Base-by-base conservation (phyloP, 2,797 vertebrate genomes). In the Acanthopagrus latus region DNA sequence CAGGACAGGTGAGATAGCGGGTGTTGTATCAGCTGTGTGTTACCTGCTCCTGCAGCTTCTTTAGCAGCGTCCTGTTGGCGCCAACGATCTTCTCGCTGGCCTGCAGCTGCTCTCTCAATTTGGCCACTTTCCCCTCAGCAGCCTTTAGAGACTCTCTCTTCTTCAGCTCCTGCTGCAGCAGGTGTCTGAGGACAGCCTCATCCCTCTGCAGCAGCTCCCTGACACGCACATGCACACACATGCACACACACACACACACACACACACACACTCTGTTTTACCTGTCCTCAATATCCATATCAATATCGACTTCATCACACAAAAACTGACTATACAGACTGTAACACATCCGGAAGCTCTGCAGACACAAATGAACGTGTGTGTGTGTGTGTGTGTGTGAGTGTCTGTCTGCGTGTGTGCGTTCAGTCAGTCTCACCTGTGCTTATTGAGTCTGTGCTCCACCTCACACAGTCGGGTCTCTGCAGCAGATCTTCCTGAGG, bases 1-100 rank as follows among this genome's bases (percentile, higher is more conserved):
- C 14, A 5, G 9, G 41, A 43, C 14, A 10, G 9, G 9, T 2
- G 9, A 43, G 29, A 33, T 6, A 33, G 29, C 29, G 5, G 29
- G 29, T 29, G 29, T 29, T 4, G 29, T 25, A 29, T 29, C 29
- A 20, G 4, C 29, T 33, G 29, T 33, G 29, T 33, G 29, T 33
- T 33, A 98, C 98, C 96, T 99, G 98, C 83, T 99, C 98, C 86
- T 97, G 97, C 76, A 99, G 95, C 82, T 97, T 98, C 93, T 95
- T 97, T 62, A 99, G 95, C 86, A 99, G 96, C 0, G 95, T 93
- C 73, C 84, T 95, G 92, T 98, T 99, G 55, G 95, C 97, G 7
- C 80, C 93, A 44, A 96, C 93, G 17, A 99, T 96, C 92, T 96
- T 99, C 91, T 99, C 97, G 0, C 97, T 96, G 12, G 97, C 97